Evolutionary conservation across 2,113 vertebrate genomes (phyloP).

Genomic region (Corythornis vintsioides): DNA sequence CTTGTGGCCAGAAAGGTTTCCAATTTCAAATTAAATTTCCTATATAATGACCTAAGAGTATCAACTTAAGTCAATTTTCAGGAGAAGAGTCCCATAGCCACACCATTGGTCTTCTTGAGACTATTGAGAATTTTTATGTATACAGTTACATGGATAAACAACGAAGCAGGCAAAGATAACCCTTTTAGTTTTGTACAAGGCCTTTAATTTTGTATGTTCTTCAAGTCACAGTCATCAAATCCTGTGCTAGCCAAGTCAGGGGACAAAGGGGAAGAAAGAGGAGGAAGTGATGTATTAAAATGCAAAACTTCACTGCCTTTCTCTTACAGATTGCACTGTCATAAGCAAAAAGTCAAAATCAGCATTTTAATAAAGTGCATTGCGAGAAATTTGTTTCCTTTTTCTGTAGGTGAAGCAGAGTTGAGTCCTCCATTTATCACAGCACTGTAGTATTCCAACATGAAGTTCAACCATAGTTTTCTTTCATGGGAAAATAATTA

Average conservation of each 20-base stretch:
- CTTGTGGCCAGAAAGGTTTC: too few species aligned
- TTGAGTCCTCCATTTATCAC: constrained; percentile 4
- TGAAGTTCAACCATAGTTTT: background rate
- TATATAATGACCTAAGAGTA: background rate
- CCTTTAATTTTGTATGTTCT: background rate
- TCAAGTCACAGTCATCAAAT: background rate
- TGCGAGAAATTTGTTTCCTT: background rate
- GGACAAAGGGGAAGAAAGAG: background rate
- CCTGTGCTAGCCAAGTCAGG: background rate
- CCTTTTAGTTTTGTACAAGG: background rate
- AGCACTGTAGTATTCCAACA: background rate
- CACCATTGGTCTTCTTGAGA: background rate
- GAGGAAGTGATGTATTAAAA: background rate
- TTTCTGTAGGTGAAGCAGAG: background rate
- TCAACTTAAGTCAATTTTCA: background rate
- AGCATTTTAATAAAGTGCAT: constrained; percentile 51
- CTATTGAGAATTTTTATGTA: background rate
- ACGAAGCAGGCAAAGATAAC: background rate
- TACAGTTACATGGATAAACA: background rate
- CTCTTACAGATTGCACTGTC: constrained; percentile 37
- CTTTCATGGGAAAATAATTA: background rate
- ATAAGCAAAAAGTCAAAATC: constrained; percentile 63
- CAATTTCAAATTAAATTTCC: background rate
- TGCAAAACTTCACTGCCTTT: background rate
- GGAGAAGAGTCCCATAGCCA: background rate